These are phyloP conservation scores for Lepus timidus DNA, from an alignment of 2,113 vertebrate species.

Conservation along the genomic window DNA sequence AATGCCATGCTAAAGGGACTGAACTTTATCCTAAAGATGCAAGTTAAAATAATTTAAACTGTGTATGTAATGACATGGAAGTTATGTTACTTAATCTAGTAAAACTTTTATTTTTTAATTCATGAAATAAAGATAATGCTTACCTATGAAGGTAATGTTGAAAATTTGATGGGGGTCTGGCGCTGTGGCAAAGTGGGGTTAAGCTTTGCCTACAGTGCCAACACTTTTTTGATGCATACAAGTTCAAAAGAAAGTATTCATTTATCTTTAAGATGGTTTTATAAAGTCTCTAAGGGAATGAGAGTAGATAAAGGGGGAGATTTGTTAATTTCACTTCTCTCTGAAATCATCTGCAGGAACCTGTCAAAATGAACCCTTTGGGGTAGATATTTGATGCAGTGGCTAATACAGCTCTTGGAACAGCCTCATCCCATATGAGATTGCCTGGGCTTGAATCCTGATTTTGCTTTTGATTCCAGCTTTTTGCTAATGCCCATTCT, in stretches of 20 bases:
- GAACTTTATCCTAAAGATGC: not conserved
- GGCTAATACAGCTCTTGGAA: too few relatives aligned
- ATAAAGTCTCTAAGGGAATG: not conserved
- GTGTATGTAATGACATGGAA: not conserved
- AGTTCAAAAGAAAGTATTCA: slow-evolving; percentile 18
- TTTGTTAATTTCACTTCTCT: not conserved
- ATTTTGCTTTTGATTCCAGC: too few relatives aligned
- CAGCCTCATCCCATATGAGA: too few relatives aligned
- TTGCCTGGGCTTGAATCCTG: too few relatives aligned
- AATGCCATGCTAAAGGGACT: not conserved
- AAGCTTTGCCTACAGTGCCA: too few relatives aligned
- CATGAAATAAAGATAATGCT: not conserved
- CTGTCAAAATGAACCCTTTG: slow-evolving; percentile 24
- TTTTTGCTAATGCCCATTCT: too few relatives aligned
- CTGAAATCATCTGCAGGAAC: not conserved
- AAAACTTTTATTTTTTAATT: not conserved
- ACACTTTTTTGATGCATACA: too few relatives aligned
- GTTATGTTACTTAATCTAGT: not conserved
- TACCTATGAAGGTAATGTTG: not conserved
- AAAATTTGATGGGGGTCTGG: not conserved
- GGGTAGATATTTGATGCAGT: too few relatives aligned
- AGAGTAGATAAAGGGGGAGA: not conserved
- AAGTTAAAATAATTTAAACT: not conserved
- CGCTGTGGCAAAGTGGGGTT: too few relatives aligned
- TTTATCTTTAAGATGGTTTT: not conserved